Base-by-base conservation (phyloP, 2,888 invertebrate species). In the Drosophila borborema region DNA sequence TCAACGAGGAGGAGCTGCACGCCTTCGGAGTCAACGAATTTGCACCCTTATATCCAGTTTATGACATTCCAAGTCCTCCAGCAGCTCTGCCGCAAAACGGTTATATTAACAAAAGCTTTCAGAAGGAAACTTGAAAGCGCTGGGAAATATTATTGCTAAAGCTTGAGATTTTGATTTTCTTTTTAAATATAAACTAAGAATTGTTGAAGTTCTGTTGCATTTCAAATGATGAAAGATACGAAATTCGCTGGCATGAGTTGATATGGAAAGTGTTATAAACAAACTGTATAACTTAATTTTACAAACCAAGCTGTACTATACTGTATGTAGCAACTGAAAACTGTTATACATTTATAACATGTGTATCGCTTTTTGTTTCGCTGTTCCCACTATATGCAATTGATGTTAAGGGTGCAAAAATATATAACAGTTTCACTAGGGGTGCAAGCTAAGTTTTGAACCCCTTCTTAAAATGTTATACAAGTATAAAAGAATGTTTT, bases 21-120 rank as follows among this genome's bases (percentile, higher is more conserved):
- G 81, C 90, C 0, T 85, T 91, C 48, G 91, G 87, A 0, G 64
- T 70, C 20, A 87, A 86, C 58, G 91, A 89, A 61, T 93, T 92
- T 77, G 76, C 92, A 1, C 93, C 93, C 2, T 73, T 92, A 12
- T 93, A 93, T 90, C 93, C 93, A 0, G 93, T 93, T 5, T 93
- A 91, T 56, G 80, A 82, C 66, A 80, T 91, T 63, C 82, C 90
- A 3, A 87, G 80, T 68, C 82, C 88, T 2, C 80, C 65, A 3
- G 73, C 86, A 0, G 61, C 72, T 58, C 31, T 74, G 3, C 62
- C 74, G 0, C 18, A 69, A 12, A 78, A 72, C 48, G 86, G 76
- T 6, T 76, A 72, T 31, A 74, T 77, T 31, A 90, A 91, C 68
- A 79, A 79, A 74, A 84, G 75, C 58, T 88, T 80, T 58, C 76